phyloP scores from a whole-genome alignment of 1,140 invertebrate species.

The Bombus picipes region DNA sequence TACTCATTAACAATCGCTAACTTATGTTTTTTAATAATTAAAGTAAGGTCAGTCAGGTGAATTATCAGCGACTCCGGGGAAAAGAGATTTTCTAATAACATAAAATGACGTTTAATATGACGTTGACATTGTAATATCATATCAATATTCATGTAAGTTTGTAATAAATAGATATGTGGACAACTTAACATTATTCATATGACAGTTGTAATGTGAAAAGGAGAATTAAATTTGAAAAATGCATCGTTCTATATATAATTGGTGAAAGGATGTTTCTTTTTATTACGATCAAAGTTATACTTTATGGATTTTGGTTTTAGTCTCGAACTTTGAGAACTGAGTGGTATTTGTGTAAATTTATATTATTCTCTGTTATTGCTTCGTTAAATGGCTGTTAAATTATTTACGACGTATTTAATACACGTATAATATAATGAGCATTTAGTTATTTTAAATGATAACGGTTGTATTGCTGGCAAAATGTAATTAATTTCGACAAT shows the following conservation, averaged over 20 bases:
- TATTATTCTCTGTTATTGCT: not conserved
- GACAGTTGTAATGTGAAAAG: not conserved
- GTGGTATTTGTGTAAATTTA: not conserved
- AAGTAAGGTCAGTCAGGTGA: not conserved
- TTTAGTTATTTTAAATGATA: not conserved
- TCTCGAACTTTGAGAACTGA: not conserved
- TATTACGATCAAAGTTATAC: not conserved
- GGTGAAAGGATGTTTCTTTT: not conserved
- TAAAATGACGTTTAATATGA: not conserved
- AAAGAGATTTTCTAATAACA: not conserved
- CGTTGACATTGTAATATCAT: not conserved
- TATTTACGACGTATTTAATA: constrained; percentile 1
- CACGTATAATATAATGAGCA: not conserved
- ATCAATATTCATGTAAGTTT: not conserved
- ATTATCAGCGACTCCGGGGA: not conserved
- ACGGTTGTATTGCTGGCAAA: not conserved
- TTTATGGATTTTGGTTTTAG: not conserved
- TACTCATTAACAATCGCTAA: too few species aligned
- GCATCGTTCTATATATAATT: not conserved
- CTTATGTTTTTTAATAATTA: not conserved
- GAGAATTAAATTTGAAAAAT: not conserved
- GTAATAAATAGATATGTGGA: not conserved
- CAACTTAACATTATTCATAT: not conserved
- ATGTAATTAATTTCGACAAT: constrained; percentile 21
- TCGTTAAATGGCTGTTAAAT: not conserved